Conservation (phyloP, 1,140 invertebrate genomes). For the Drosophila melanica region DNA sequence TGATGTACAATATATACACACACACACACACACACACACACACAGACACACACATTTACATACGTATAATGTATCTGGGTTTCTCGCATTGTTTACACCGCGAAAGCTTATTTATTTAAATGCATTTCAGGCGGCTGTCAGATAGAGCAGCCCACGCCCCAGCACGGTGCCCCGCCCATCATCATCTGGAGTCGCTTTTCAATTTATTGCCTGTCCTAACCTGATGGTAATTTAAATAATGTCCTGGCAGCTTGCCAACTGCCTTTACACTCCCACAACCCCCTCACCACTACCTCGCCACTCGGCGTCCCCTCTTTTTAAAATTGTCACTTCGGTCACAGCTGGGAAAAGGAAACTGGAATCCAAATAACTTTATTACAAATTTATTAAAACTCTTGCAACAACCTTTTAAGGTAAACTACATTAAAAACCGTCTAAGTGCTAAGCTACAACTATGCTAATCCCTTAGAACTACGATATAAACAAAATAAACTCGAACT, state of each 20-base stretch:
- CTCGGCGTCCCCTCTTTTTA: too few species aligned
- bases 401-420: too few species aligned
- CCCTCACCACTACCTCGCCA: too few species aligned
- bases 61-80: not conserved
- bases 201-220: conserved; percentile 59
- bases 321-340: too few species aligned
- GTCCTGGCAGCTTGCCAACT: conserved; percentile 28
- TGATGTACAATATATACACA: conserved; percentile 19
- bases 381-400: too few species aligned
- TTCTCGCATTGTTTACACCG: conserved; percentile 26
- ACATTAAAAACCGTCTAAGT: too few species aligned
- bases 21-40: not conserved
- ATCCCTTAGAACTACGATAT: too few species aligned
- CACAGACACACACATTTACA: not conserved
- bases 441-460: too few species aligned
- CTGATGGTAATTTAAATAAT: conserved; percentile 62
- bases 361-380: too few species aligned
- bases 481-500: too few species aligned
- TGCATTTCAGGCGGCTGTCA: conserved; percentile 33
- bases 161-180: conserved; percentile 1
- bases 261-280: not conserved
- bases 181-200: conserved; percentile 46
- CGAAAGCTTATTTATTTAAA: conserved; percentile 51
- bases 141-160: not conserved
- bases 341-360: too few species aligned